phyloP scores from a whole-genome alignment of 2,113 vertebrate species.

The Eira barbara region DNA sequence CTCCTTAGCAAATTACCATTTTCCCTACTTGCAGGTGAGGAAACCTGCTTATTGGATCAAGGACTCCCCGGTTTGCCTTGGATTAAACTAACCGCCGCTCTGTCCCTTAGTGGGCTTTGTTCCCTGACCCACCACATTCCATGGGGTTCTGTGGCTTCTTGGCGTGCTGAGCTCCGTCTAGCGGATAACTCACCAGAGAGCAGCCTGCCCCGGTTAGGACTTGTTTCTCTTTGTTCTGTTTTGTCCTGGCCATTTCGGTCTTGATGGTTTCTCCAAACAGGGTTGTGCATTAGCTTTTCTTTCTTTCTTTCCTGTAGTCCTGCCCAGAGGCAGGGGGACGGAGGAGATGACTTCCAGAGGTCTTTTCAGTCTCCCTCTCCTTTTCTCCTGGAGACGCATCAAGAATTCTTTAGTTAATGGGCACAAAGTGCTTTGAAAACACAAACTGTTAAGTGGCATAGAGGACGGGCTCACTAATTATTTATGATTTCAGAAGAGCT shows the following conservation, averaged over 20 bases:
- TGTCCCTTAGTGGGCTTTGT: not conserved
- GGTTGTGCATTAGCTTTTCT: not conserved
- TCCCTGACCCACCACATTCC: not conserved
- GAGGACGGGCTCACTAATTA: slow-evolving; percentile 53
- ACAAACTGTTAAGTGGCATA: slow-evolving; percentile 65
- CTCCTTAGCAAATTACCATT: slow-evolving; percentile 4
- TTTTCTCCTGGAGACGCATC: slow-evolving; percentile 15
- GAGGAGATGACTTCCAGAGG: not conserved
- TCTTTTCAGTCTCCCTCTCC: not conserved
- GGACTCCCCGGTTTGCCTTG: not conserved
- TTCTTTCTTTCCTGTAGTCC: not conserved
- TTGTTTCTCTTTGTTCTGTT: not conserved
- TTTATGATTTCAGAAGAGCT: slow-evolving; percentile 69
- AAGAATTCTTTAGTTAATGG: slow-evolving; percentile 65
- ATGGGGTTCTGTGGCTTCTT: not conserved
- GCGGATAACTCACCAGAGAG: not conserved
- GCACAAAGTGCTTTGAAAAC: slow-evolving; percentile 73
- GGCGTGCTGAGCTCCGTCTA: not conserved
- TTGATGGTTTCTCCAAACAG: not conserved
- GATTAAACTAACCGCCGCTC: not conserved
- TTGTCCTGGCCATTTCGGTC: not conserved
- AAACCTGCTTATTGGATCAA: not conserved
- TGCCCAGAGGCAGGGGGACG: not conserved
- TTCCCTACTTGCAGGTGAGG: not conserved
- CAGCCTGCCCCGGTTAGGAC: not conserved